Evolutionary conservation across 1,140 invertebrate genomes (phyloP).

Genomic region (Bombus vancouverensis): DNA sequence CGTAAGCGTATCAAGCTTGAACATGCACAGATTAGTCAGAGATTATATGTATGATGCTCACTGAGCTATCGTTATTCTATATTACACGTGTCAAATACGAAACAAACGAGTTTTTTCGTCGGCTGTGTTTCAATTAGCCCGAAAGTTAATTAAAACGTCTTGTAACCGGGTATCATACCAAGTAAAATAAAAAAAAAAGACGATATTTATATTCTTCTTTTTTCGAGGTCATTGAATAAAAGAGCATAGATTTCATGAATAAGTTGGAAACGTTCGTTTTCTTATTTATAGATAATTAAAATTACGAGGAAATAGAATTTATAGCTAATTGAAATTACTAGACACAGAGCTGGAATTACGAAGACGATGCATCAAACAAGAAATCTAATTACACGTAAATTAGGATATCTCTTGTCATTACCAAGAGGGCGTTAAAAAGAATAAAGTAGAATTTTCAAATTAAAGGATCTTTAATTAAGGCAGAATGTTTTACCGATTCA

Average conservation of each 20-base stretch:
- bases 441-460: not conserved
- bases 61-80: not conserved
- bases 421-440: not conserved
- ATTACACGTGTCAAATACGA: not conserved
- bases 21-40: slow-evolving; percentile 8
- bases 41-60: not conserved
- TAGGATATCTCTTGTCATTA: not conserved
- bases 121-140: not conserved
- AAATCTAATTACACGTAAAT: slow-evolving; percentile 30
- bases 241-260: not conserved
- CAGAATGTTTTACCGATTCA: not conserved
- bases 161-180: not conserved
- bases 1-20: not conserved
- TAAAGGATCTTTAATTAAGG: slow-evolving; percentile 8
- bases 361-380: slow-evolving; percentile 3
- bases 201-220: not conserved
- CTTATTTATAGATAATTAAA: not conserved
- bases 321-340: not conserved
- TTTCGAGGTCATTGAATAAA: not conserved
- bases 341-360: not conserved
- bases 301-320: not conserved
- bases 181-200: not conserved
- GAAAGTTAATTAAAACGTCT: slow-evolving; percentile 13
- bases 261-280: not conserved
- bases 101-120: not conserved